These are phyloP conservation scores for Alcis repandata DNA, from an alignment of 2,888 invertebrate genomes.

Conservation along the genomic window DNA sequence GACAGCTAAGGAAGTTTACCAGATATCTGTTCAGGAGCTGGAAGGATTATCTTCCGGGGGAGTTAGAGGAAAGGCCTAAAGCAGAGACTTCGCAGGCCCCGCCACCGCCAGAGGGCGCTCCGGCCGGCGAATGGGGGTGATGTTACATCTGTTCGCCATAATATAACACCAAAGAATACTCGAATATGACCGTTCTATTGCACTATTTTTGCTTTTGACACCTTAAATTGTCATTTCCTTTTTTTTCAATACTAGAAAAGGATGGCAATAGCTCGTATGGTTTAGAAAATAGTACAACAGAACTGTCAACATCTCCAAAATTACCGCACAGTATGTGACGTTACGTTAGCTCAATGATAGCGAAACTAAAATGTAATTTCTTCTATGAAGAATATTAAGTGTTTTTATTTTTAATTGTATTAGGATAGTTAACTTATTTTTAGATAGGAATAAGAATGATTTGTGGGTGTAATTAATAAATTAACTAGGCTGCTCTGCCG, in stretches of 20 bases:
- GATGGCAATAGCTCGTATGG: not conserved
- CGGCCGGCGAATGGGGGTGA: constrained; percentile 69
- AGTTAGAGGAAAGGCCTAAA: constrained; percentile 78
- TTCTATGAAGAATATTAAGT: constrained; percentile 35
- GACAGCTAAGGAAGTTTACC: constrained; percentile 96
- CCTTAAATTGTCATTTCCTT: not conserved
- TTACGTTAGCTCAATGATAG: constrained; percentile 33
- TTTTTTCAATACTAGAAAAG: no score
- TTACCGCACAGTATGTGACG: constrained; percentile 38
- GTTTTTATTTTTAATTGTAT: constrained; percentile 10
- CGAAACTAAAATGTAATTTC: constrained; percentile 27
- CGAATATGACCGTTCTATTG: constrained; percentile 13
- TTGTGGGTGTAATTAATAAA: constrained; percentile 24
- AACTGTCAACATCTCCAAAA: constrained; percentile 26
- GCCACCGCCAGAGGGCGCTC: constrained; percentile 47
- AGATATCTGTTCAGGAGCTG: constrained; percentile 96
- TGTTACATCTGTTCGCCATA: not conserved
- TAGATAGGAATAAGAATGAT: constrained; percentile 11
- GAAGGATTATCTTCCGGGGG: constrained; percentile 96
- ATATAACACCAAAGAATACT: constrained; percentile 40
- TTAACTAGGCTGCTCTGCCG: constrained; percentile 25
- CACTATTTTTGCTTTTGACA: not conserved
- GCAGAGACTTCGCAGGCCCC: constrained; percentile 38
- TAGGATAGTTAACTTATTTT: constrained; percentile 17
- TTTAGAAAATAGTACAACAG: not conserved